Conservation (phyloP, 2,888 invertebrate genomes). For the Apodemia duryi region DNA sequence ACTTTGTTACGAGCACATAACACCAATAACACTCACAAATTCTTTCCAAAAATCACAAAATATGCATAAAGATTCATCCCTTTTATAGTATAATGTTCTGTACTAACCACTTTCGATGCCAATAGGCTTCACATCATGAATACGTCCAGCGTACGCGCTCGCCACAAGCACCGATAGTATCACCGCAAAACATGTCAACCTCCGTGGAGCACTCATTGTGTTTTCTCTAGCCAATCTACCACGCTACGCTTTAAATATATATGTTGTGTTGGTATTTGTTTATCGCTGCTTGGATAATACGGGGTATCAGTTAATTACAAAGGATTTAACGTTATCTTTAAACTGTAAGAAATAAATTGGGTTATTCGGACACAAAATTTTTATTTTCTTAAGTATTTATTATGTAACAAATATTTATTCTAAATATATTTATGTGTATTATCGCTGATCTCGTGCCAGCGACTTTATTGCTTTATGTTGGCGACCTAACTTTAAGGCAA, state of each 20-base stretch:
- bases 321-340: background rate
- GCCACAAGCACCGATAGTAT: slow-evolving; percentile 5
- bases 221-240: background rate
- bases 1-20: too few relatives aligned
- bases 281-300: slow-evolving; percentile 21
- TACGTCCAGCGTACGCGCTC: background rate
- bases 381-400: background rate
- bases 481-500: too few relatives aligned
- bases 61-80: too few relatives aligned
- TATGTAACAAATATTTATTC: too few relatives aligned
- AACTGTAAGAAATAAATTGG: background rate
- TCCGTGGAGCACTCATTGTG: slow-evolving; percentile 15
- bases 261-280: slow-evolving; percentile 13
- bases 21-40: too few relatives aligned
- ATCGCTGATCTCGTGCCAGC: too few relatives aligned
- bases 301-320: slow-evolving; percentile 8
- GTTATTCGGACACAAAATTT: background rate
- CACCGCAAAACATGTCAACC: slow-evolving; percentile 17
- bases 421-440: too few relatives aligned
- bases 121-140: background rate
- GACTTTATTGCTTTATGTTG: too few relatives aligned
- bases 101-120: slow-evolving; percentile 7
- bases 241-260: slow-evolving; percentile 14
- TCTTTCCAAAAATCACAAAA: too few relatives aligned
- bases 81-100: background rate